Evolutionary conservation across 1,140 invertebrate species (phyloP), one percentile per base, ranked within the genome.

Genomic region (Hylyphantes graminicola): DNA sequence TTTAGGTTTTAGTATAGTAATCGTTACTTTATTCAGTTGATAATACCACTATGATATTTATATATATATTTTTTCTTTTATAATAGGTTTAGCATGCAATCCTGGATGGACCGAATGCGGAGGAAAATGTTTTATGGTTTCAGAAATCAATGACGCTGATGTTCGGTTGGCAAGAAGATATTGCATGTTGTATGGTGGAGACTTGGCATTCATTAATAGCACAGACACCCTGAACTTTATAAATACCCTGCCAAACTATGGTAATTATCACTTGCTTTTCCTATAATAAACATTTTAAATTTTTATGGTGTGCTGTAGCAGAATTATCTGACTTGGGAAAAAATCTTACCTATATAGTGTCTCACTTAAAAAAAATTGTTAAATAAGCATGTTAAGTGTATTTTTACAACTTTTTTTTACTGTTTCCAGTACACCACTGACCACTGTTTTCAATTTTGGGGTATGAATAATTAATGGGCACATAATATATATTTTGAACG

Each of bases 81-180:
- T 35, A 35, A 2, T 8, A 78, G 76, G 12, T 21, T 54, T 55
- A 0, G 59, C 17, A 6, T 78, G 76, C 76, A 78, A 78, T 65
- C 51, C 51, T 9, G 76, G n/a, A 10, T 78, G 76, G 76, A 53
- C 35, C 15, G 0, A 10, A 0, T 54, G 65, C 51, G n/a, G 35
- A 19, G 48, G 50, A 35, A 65, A 54, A 13, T 78, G 76, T 19
- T 78, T 65, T 17, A 53, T 15, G 54, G 13, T 13, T 57, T 8
- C 63, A 3, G 5, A 65, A 9, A 2, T 35, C 21, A 15, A 12
- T 17, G 17, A 2, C 2, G 17, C 5, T 9, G 76, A 78, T 6
- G 7, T 78, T 11, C 61, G 76, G 7, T 54, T 78, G 63, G 76
- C 76, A 0, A 53, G 76, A 53, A 65, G 48, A 54, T 78, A 54